Conservation (phyloP, 2,797 vertebrate species). For the Chelidonichthys spinosus region DNA sequence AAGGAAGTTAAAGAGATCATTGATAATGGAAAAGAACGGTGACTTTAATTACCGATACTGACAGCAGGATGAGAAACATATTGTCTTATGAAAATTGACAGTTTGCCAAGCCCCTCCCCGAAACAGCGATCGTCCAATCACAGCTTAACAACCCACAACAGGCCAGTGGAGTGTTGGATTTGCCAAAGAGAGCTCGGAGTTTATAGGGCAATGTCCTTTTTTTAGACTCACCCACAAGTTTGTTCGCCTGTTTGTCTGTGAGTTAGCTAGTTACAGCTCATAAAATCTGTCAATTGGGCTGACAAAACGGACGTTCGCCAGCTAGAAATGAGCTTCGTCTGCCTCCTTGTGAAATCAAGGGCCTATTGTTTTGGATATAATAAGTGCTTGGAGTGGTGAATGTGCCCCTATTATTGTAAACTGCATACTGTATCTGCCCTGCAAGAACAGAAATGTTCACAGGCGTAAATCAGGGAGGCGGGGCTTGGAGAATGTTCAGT, state of each 20-base stretch:
- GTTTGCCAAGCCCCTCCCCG: not conserved
- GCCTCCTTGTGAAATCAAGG: not conserved
- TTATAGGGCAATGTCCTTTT: not conserved
- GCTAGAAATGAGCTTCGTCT: not conserved
- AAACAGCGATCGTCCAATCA: not conserved
- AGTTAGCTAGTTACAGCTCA: not conserved
- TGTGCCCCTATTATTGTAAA: not conserved
- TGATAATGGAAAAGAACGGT: conserved; percentile 6
- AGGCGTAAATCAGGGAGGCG: not conserved
- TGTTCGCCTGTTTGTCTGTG: not conserved
- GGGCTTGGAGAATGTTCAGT: not conserved
- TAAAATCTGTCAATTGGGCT: not conserved
- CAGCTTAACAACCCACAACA: not conserved
- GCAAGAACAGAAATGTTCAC: not conserved
- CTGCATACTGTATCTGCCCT: not conserved
- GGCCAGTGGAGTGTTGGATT: not conserved
- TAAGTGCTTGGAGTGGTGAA: not conserved
- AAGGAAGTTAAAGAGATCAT: not conserved
- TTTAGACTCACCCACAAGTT: not conserved
- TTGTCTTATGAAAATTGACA: not conserved
- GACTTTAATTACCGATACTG: not conserved
- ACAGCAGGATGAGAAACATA: not conserved
- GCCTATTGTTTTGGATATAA: not conserved
- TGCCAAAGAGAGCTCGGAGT: not conserved
- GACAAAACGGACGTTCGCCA: no score